phyloP scores from a whole-genome alignment of 2,113 vertebrate species.

The Entomyzon cyanotis region DNA sequence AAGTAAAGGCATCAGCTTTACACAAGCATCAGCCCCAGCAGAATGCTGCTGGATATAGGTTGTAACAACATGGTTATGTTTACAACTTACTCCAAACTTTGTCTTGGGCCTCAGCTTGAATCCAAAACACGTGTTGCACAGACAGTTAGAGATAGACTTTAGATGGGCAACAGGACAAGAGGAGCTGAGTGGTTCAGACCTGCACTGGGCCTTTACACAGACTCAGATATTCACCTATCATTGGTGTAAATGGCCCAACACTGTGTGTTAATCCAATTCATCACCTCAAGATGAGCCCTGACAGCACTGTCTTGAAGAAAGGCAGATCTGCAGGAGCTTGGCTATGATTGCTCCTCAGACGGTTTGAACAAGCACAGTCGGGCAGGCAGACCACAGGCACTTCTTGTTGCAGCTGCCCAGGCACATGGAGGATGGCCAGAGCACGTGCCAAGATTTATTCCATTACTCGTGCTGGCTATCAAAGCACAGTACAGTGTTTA shows the following conservation, averaged over 20 bases:
- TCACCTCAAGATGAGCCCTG: not conserved
- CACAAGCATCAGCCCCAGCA: rapidly evolving
- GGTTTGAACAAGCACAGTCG: rapidly evolving
- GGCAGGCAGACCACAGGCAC: not conserved
- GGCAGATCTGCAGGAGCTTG: not conserved
- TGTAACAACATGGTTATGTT: not conserved
- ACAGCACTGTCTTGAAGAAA: not conserved
- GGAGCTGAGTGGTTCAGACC: not conserved
- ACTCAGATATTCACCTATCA: not conserved
- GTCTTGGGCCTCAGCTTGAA: not conserved
- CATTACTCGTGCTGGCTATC: not conserved
- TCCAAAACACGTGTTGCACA: not conserved
- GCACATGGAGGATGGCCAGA: rapidly evolving
- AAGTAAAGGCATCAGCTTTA: not conserved
- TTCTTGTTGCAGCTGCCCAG: not conserved
- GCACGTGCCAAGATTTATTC: not conserved
- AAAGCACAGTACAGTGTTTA: not conserved
- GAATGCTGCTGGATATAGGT: not conserved
- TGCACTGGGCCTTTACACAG: not conserved
- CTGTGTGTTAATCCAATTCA: not conserved
- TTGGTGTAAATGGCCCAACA: rapidly evolving
- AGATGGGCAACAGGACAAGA: not conserved
- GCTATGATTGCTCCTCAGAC: not conserved
- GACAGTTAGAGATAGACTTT: not conserved
- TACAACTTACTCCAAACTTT: not conserved